phyloP scores from a whole-genome alignment of 2,113 vertebrate species.

The Varanus salvator region DNA sequence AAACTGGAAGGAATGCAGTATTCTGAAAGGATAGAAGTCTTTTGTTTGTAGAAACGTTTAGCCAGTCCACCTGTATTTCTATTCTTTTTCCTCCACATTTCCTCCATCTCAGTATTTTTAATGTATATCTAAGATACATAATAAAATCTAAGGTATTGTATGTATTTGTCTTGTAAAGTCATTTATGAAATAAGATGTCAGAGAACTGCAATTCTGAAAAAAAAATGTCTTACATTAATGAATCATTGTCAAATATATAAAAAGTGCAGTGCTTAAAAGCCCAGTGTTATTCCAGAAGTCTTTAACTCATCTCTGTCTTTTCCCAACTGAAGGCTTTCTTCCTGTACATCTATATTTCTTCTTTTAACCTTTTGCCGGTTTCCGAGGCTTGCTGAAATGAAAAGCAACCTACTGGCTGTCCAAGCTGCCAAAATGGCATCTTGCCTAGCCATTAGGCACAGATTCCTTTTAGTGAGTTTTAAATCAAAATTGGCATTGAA shows the following conservation, averaged over 20 bases:
- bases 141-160: slow-evolving; percentile 31
- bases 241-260: slow-evolving; percentile 1
- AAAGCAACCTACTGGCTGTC: background rate
- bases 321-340: background rate
- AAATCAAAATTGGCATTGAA: background rate
- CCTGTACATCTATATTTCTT: background rate
- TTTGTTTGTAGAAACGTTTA: slow-evolving; percentile 72
- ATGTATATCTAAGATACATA: slow-evolving; percentile 64
- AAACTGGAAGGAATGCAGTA: slow-evolving; percentile 68
- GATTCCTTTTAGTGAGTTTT: background rate
- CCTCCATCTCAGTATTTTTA: slow-evolving; percentile 63
- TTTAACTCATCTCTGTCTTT: background rate
- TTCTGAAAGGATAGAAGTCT: slow-evolving; percentile 72
- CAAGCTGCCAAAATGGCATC: background rate
- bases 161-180: slow-evolving; percentile 33
- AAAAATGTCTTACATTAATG: background rate
- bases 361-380: background rate
- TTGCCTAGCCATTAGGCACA: background rate
- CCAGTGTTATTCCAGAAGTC: slow-evolving; percentile 14
- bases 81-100: slow-evolving; percentile 56
- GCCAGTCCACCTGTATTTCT: slow-evolving; percentile 74
- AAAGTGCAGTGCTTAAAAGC: background rate
- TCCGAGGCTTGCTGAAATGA: background rate
- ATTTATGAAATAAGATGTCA: slow-evolving; percentile 62
- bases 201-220: slow-evolving; percentile 17